A percentile compares a stretch with the other conserved stretches of the same genome.
phyloP scores from a whole-genome alignment of 2,113 vertebrate genomes.

The Indicator indicator region DNA sequence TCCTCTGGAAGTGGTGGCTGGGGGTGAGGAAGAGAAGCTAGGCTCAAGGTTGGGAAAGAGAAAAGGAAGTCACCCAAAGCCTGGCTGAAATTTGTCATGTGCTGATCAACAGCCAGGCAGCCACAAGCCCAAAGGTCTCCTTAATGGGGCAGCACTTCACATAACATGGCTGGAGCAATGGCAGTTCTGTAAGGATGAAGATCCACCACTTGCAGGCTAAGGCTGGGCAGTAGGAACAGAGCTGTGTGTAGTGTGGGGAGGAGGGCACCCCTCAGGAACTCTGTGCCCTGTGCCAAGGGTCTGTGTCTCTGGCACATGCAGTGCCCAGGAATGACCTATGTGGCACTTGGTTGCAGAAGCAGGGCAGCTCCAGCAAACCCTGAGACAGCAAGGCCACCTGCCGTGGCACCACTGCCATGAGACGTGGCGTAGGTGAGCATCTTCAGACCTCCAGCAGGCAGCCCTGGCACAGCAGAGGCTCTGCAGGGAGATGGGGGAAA shows the following conservation, averaged over 20 bases:
- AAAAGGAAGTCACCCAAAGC: not conserved
- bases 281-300: not conserved
- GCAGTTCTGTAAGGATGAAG: not conserved
- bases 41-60: not conserved
- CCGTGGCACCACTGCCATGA: not conserved
- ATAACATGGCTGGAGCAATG: fast-evolving
- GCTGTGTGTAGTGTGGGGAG: fast-evolving
- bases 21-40: not conserved
- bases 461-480: not conserved
- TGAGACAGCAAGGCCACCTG: not conserved
- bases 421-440: too few relatives aligned
- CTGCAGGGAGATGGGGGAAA: not conserved
- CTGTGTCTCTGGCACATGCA: too few relatives aligned
- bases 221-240: not conserved
- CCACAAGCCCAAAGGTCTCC: not conserved
- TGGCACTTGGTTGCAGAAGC: not conserved
- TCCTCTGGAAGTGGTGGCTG: not conserved
- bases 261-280: not conserved
- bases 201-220: fast-evolving
- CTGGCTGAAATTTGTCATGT: not conserved
- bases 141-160: fast-evolving
- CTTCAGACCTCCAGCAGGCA: not conserved
- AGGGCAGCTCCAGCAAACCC: not conserved
- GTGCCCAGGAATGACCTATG: fast-evolving
- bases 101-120: not conserved